phyloP scores from a whole-genome alignment of 92 coral and sea anemone species.

The Zoanthus sansibaricus region DNA sequence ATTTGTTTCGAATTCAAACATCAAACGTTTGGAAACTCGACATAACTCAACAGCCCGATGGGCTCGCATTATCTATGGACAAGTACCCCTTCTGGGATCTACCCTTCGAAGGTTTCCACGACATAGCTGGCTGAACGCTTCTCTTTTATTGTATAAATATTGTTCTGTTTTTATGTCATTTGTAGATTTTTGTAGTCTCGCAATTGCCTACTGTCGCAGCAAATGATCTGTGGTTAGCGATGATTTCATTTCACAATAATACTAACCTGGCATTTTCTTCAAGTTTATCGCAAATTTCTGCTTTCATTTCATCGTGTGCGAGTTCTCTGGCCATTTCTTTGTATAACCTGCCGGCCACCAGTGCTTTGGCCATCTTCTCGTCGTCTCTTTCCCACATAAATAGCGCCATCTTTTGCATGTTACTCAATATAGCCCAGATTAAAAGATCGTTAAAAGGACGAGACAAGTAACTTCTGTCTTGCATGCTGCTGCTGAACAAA shows the following conservation, averaged over 20 bases:
- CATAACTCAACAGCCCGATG: too few species aligned
- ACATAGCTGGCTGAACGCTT: too few species aligned
- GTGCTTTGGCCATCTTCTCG: constrained; percentile 76
- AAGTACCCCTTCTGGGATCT: too few species aligned
- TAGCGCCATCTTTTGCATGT: constrained; percentile 80
- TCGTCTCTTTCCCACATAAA: constrained; percentile 86
- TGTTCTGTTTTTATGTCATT: too few species aligned
- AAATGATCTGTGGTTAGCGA: too few species aligned
- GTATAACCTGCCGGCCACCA: constrained; percentile 71
- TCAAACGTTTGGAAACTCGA: too few species aligned
- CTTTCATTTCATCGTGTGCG: constrained; percentile 72
- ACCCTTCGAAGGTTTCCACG: too few species aligned
- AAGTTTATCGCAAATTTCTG: constrained; percentile 66
- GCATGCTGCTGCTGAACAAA: constrained; percentile 37
- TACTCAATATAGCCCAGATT: constrained; percentile 79
- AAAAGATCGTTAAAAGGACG: constrained; percentile 74
- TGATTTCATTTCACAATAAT: background rate
- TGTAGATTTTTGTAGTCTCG: too few species aligned
- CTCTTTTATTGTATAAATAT: too few species aligned
- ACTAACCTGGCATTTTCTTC: constrained; percentile 66
- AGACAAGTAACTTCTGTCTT: constrained; percentile 50
- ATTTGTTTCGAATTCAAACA: too few species aligned
- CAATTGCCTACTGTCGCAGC: too few species aligned
- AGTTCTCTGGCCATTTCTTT: constrained; percentile 70
- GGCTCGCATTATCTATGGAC: too few species aligned